phyloP scores from a whole-genome alignment of 64 coral and sea anemone species.

The Acropora tenuis region DNA sequence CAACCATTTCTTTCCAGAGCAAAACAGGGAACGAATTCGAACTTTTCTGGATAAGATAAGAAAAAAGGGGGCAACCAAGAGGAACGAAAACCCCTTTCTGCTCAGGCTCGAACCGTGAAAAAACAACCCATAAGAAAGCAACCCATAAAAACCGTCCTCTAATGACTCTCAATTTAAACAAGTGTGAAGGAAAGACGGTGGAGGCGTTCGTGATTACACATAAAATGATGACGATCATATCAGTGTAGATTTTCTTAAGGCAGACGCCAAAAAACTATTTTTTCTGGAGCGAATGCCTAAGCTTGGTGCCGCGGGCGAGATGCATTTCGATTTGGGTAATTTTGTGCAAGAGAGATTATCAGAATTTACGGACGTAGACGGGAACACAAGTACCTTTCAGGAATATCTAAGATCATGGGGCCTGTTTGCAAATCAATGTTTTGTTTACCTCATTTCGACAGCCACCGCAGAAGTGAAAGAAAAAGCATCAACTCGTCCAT shows the following conservation, averaged over 20 bases:
- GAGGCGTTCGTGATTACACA: slow-evolving; percentile 31
- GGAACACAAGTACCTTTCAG: slow-evolving; percentile 5
- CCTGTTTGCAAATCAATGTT: slow-evolving; percentile 15
- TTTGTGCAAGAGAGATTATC: slow-evolving; percentile 42
- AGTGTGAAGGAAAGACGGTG: slow-evolving; percentile 32
- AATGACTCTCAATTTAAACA: slow-evolving; percentile 42
- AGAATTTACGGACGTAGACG: slow-evolving; percentile 29
- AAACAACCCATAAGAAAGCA: background rate
- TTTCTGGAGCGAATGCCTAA: slow-evolving; percentile 38
- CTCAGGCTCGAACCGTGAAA: background rate
- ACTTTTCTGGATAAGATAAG: no score
- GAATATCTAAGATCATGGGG: slow-evolving; percentile 15
- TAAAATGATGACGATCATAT: slow-evolving; percentile 15
- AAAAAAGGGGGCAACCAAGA: no score
- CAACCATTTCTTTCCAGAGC: no score
- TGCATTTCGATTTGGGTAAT: slow-evolving; percentile 43
- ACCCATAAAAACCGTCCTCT: background rate
- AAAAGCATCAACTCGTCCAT: no score
- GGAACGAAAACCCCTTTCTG: no score
- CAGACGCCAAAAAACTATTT: slow-evolving; percentile 31
- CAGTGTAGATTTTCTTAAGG: slow-evolving; percentile 30
- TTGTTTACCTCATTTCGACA: slow-evolving; percentile 50
- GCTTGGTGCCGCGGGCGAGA: slow-evolving; percentile 3
- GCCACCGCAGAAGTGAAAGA: background rate
- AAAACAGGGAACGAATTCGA: no score